Evolutionary conservation across 2,888 invertebrate species (phyloP).

Genomic region (Autographa gamma): DNA sequence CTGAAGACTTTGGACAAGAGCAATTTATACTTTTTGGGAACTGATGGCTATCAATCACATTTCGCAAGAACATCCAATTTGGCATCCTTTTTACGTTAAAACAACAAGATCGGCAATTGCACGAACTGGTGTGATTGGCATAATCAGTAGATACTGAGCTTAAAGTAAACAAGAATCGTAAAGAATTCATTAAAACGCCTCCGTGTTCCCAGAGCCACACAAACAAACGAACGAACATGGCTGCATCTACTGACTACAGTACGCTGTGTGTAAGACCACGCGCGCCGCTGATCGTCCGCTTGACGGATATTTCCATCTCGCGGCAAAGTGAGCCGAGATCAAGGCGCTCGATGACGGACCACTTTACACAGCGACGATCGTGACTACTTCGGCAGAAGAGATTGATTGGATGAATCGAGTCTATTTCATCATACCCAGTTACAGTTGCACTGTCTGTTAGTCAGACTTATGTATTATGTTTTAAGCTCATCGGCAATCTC

Average conservation of each 20-base stretch:
- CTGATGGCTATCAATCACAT: neutral
- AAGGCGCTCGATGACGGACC: neutral
- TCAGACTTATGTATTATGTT: too few species aligned
- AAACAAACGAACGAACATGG: neutral
- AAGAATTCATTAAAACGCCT: neutral
- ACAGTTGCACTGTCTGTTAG: neutral
- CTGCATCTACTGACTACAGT: neutral
- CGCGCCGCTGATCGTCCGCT: neutral
- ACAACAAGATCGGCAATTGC: neutral
- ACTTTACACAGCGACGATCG: neutral
- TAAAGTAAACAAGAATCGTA: neutral
- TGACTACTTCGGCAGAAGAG: neutral
- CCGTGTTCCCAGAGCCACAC: neutral
- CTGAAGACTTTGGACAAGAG: too few species aligned
- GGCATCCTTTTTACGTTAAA: neutral
- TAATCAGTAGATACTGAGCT: neutral
- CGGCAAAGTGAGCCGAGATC: neutral
- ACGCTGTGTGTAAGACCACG: neutral
- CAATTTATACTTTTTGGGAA: too few species aligned
- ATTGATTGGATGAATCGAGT: neutral
- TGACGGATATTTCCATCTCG: conserved; percentile 6
- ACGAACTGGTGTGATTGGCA: neutral
- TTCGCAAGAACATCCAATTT: neutral
- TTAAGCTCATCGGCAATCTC: too few species aligned
- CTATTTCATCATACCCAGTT: neutral